A percentile compares a stretch with the other conserved stretches of the same genome.
Conservation (phyloP, 1,140 invertebrate species). For the Drosophila arizonae region DNA sequence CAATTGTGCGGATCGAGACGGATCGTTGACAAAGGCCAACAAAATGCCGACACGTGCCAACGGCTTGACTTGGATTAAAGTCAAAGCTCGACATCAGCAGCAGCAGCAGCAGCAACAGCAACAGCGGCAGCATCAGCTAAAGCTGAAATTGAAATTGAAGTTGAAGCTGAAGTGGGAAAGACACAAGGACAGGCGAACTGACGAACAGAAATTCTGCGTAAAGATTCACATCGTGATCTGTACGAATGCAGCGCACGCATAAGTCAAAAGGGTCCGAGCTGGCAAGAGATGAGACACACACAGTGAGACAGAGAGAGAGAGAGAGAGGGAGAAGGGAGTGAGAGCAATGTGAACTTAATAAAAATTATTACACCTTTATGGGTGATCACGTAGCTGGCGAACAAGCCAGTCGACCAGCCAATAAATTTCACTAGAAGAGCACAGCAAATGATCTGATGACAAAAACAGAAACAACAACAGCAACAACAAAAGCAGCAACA, state of each 20-base stretch:
- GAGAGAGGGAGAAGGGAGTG: not conserved
- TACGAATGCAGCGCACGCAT: slow-evolving; percentile 70
- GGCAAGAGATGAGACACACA: not conserved
- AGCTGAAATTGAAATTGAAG: slow-evolving; percentile 18
- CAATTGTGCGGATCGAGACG: slow-evolving; percentile 34
- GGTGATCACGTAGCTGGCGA: slow-evolving; percentile 74
- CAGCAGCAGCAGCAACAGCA: slow-evolving; percentile 18
- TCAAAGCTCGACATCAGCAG: slow-evolving; percentile 49
- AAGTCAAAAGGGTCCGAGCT: slow-evolving; percentile 58
- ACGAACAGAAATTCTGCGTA: slow-evolving; percentile 60
- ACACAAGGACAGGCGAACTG: not conserved
- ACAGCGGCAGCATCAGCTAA: slow-evolving; percentile 17
- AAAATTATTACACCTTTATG: slow-evolving; percentile 81
- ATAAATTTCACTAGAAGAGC: slow-evolving; percentile 76
- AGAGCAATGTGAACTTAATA: slow-evolving; percentile 63
- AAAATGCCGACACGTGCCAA: slow-evolving; percentile 74
- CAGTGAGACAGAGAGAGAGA: not conserved
- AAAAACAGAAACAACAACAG: slow-evolving; percentile 10
- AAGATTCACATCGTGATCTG: slow-evolving; percentile 61
- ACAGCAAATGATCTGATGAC: slow-evolving; percentile 61
- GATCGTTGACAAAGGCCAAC: slow-evolving; percentile 13
- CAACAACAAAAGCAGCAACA: slow-evolving; percentile 13
- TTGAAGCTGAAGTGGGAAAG: not conserved
- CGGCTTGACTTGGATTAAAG: slow-evolving; percentile 15
- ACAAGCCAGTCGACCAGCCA: slow-evolving; percentile 39